phyloP scores from a whole-genome alignment of 2,888 invertebrate species.

The Drosophila subsilvestris region DNA sequence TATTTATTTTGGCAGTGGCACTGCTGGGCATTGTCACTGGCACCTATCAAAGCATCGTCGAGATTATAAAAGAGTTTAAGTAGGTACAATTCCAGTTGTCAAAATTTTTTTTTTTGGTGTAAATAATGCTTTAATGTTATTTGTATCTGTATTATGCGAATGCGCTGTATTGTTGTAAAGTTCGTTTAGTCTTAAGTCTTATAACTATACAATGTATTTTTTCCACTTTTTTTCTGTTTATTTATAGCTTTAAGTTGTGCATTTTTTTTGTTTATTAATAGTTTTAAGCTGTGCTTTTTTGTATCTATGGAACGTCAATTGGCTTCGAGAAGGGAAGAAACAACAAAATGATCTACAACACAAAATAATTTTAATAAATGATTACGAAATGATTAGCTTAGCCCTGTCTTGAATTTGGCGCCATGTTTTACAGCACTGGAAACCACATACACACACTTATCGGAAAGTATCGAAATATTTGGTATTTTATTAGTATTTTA shows the following conservation, averaged over 20 bases:
- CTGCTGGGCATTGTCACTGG: conserved; percentile 90
- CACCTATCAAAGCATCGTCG: conserved; percentile 89
- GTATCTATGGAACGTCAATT: conserved; percentile 36
- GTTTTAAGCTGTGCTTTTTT: no score
- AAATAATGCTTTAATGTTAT: conserved; percentile 42
- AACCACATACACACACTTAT: background rate
- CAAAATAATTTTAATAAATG: conserved; percentile 62
- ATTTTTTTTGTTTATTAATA: conserved; percentile 44
- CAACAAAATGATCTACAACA: conserved; percentile 35
- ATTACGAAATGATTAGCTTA: conserved; percentile 36
- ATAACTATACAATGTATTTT: conserved; percentile 39
- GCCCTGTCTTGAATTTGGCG: conserved; percentile 35
- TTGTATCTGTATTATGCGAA: conserved; percentile 48
- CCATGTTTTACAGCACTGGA: background rate
- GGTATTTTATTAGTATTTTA: conserved; percentile 9
- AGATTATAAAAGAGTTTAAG: conserved; percentile 84
- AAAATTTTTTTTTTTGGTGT: conserved; percentile 56
- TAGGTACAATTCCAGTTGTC: conserved; percentile 36
- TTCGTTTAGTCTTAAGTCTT: conserved; percentile 45
- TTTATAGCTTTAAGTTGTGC: conserved; percentile 54
- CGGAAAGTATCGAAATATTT: background rate
- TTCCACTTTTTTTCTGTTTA: conserved; percentile 33
- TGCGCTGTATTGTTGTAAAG: conserved; percentile 44
- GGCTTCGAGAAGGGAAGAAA: conserved; percentile 32
- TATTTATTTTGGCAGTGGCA: conserved; percentile 87